Percentiles rank a stretch among this genome's conserved stretches.
Conservation (phyloP, 2,797 vertebrate genomes). For the Syndactyla subalaris region DNA sequence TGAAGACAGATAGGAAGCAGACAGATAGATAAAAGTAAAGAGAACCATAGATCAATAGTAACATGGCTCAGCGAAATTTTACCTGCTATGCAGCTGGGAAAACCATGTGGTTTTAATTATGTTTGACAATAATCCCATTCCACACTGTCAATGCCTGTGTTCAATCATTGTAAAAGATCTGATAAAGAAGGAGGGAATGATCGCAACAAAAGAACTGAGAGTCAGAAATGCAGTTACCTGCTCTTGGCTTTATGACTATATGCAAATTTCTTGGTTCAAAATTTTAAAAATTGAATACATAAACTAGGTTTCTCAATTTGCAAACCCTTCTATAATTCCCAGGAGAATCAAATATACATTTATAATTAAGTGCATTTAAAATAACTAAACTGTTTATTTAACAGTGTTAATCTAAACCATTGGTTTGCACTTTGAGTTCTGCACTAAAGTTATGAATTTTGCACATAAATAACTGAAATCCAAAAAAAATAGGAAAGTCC, state of each 20-base stretch:
- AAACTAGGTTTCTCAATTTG: background rate
- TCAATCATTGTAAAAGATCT: conserved; percentile 1
- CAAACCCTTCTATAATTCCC: background rate
- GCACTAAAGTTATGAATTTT: background rate
- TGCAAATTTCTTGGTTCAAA: background rate
- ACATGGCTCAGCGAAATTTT: background rate
- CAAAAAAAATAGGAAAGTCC: background rate
- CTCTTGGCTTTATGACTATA: background rate
- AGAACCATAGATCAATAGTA: background rate
- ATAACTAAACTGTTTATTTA: background rate
- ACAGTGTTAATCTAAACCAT: background rate
- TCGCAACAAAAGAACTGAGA: background rate
- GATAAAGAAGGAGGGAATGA: background rate
- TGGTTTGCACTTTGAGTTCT: background rate
- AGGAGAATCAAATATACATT: background rate
- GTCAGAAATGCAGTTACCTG: background rate
- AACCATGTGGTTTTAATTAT: conserved; percentile 4
- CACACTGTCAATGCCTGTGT: background rate
- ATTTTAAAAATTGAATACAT: background rate
- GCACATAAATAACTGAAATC: background rate
- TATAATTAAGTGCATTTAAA: background rate
- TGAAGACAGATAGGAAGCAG: background rate
- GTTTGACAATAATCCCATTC: conserved; percentile 5
- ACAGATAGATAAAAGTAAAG: background rate
- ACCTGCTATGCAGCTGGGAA: background rate